phyloP scores from a whole-genome alignment of 92 coral and sea anemone genomes.

The Nematostella vectensis region DNA sequence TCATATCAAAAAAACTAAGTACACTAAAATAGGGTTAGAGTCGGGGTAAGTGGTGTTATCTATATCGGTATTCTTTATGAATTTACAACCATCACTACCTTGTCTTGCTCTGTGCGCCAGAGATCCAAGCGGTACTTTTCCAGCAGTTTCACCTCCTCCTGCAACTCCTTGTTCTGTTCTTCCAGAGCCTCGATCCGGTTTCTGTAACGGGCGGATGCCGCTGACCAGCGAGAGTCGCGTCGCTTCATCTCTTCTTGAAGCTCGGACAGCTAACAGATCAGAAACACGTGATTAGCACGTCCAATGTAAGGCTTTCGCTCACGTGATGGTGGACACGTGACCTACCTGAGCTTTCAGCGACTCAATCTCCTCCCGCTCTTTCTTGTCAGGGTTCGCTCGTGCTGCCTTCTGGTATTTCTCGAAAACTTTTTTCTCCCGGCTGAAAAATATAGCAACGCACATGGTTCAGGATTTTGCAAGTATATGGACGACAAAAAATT shows the following conservation, averaged over 20 bases:
- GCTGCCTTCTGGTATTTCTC: conserved; percentile 98
- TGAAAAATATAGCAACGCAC: conserved; percentile 10
- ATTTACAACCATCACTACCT: too few relatives aligned
- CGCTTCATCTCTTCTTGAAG: conserved; percentile 88
- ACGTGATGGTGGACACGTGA: too few relatives aligned
- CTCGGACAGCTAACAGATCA: conserved; percentile 50
- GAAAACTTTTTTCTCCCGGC: conserved; percentile 85
- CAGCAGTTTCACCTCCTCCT: conserved; percentile 79
- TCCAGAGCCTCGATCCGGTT: conserved; percentile 77
- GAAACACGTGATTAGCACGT: too few relatives aligned
- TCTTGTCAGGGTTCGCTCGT: conserved; percentile 92
- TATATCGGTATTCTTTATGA: too few relatives aligned
- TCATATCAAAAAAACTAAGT: too few relatives aligned
- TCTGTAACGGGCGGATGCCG: conserved; percentile 86
- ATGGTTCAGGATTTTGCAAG: neutral
- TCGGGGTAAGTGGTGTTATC: too few relatives aligned
- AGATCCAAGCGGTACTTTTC: conserved; percentile 81
- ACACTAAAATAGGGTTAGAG: too few relatives aligned
- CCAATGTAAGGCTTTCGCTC: too few relatives aligned
- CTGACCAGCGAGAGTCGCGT: conserved; percentile 98
- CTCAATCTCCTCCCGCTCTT: conserved; percentile 92
- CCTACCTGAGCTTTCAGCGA: conserved; percentile 69
- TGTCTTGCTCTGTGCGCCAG: conserved; percentile 57
- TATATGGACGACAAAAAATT: too few relatives aligned
- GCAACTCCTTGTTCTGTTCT: conserved; percentile 79